Evolutionary conservation across 2,797 vertebrate genomes (phyloP), one percentile per base, ranked within the genome.

Genomic region (Acrossocheilus wenchowensis): DNA sequence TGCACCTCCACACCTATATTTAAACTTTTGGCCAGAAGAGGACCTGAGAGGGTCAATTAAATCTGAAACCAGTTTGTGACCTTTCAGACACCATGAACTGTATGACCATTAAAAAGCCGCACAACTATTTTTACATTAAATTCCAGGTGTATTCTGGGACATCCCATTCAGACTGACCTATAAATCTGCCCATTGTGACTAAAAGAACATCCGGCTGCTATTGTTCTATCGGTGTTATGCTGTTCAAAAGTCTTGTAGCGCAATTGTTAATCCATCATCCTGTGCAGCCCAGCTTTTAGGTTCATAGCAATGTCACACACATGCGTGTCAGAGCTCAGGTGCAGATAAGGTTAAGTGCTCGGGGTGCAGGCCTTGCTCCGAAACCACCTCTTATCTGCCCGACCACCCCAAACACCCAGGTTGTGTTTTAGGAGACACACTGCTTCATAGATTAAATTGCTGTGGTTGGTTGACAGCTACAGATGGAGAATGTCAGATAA

Each of bases 11-110:
- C 39, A 48, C 81, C 45, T 83, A 77, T 68, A 75, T 86, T 75
- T 77, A 79, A 73, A 62, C 41, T 45, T 71, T 60, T 85, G 78
- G 79, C 81, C 73, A 71, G 60, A 74, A 80, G 71, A 87, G 50
- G 52, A 84, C 62, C 52, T 75, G 78, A 81, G 41, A 82, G 79
- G 73, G 36, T 78, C 79, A 60, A 88, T 87, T 79, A 36, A 88
- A 84, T 78, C 75, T 64, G 57, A 41, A 54, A 66, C 52, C 50
- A 66, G 69, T 81, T 48, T 62, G n/a, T 72, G 81, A 86, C 81
- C 72, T 84, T 72, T n/a, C 17, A 17, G 68, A 39, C 14, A 74
- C 71, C 34, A 81, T 50, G 41, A 77, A 84, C 62, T 71, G 23
- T 80, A 39, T 15, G 43, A 62, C 15, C 34, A 62, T 48, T 89